Evolutionary conservation across 2,113 vertebrate genomes (phyloP).

Genomic region (Mobula birostris): DNA sequence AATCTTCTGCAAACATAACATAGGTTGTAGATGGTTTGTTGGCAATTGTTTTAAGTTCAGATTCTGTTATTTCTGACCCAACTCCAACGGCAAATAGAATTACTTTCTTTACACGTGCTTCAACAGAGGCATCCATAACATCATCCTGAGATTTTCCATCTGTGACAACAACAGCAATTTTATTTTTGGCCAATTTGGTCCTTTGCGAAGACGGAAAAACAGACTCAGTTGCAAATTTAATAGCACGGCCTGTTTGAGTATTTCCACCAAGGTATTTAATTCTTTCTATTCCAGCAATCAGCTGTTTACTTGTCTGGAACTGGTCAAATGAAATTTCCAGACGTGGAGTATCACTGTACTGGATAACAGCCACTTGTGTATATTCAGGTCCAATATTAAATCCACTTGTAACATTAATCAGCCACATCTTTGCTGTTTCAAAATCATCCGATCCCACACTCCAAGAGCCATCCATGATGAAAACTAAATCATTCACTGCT

Average conservation of each 20-base stretch:
- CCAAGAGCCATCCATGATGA: slow-evolving; percentile 68
- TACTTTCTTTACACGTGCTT: slow-evolving; percentile 55
- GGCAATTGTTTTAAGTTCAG: slow-evolving; percentile 63
- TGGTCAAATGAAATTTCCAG: slow-evolving; percentile 62
- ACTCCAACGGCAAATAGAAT: slow-evolving; percentile 66
- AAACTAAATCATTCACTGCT: slow-evolving; percentile 67
- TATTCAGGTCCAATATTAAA: slow-evolving; percentile 64
- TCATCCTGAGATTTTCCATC: slow-evolving; percentile 72
- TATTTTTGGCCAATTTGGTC: slow-evolving; percentile 55
- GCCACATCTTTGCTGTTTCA: slow-evolving; percentile 64
- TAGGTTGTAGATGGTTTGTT: slow-evolving; percentile 60
- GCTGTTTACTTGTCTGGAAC: slow-evolving; percentile 51
- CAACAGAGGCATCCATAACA: slow-evolving; percentile 58
- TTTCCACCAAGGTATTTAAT: slow-evolving; percentile 67
- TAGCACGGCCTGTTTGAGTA: slow-evolving; percentile 67
- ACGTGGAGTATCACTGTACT: slow-evolving; percentile 66
- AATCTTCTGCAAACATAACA: slow-evolving; percentile 64
- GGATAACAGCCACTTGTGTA: slow-evolving; percentile 62
- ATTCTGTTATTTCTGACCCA: slow-evolving; percentile 61
- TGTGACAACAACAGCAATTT: slow-evolving; percentile 65
- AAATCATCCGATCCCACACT: slow-evolving; percentile 62
- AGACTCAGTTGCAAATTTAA: slow-evolving; percentile 62
- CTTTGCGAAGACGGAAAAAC: slow-evolving; percentile 59
- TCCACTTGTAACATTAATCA: slow-evolving; percentile 64
- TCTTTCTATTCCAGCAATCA: slow-evolving; percentile 54